Base-by-base conservation (phyloP, 2,797 vertebrate genomes). In the Novumbra hubbsi region DNA sequence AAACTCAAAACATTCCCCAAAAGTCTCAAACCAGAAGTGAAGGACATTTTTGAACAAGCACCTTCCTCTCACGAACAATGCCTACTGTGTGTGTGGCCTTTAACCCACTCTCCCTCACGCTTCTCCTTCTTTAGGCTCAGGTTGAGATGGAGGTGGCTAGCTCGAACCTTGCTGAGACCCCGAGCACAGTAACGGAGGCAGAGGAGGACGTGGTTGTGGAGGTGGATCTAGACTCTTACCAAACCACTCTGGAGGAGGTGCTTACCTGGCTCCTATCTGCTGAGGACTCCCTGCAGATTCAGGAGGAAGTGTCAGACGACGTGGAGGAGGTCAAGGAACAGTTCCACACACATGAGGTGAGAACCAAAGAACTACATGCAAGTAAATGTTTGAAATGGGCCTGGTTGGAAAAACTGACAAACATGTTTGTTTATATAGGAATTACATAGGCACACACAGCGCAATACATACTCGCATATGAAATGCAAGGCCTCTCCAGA, bases 321-420 rank as follows among this genome's bases (percentile, higher is more conserved):
- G 98, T 99, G 70, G 98, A 99, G 74, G 96, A 99, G 79, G 98
- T 99, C 77, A 99, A 99, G 88, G 95, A 97, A 3, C 98, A 99
- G 84, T 99, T 99, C 91, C 95, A 97, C 76, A 96, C 94, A 8
- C 98, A 99, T 8, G 98, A 99, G 92, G 98, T 99, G 87, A 69
- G 55, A 67, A 74, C 11, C 34, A 69, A 24, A 17, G 11, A 28
- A 24, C 4, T 60, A 11, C 11, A 24, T 60, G 55, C 21, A 60
- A 24, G 55, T 12, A 24, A 24, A 57, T 24, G 4, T 21, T 8
- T 60, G 55, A 60, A 60, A 21, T 12, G 24, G 21, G 21, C 24
- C 21, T 2, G 21, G 55, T 4, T 21, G 1, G 11, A 45, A 45
- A 24, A 21, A 27, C 55, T 2, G 21, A 24, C 12, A 9, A n/a